Evolutionary conservation across 2,113 vertebrate genomes (phyloP).

Genomic region (Varanus komodoensis): DNA sequence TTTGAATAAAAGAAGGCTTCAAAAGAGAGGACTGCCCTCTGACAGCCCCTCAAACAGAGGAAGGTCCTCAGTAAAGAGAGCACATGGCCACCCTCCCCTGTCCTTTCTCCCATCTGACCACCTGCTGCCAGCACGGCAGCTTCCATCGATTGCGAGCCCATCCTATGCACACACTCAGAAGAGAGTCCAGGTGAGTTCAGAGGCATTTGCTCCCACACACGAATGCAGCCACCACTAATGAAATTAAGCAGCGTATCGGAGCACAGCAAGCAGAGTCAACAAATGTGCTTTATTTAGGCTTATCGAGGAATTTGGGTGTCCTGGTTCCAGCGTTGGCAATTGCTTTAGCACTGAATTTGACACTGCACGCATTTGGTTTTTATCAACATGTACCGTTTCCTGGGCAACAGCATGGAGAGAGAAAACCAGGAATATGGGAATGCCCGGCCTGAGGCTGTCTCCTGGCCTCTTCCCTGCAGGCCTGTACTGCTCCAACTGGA

Average conservation of each 20-base stretch:
- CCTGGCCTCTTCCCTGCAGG: slow-evolving; percentile 20
- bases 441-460: background rate
- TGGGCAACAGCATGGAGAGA: background rate
- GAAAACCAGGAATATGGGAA: background rate
- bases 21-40: no score
- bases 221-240: background rate
- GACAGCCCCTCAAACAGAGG: no score
- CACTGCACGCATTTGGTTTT: background rate
- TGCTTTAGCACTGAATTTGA: background rate
- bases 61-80: background rate
- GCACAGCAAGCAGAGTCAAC: background rate
- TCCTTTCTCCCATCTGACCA: background rate
- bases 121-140: background rate
- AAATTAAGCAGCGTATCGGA: background rate
- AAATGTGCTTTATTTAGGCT: background rate
- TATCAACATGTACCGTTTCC: background rate
- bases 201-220: background rate
- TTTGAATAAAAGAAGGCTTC: no score
- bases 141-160: background rate
- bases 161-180: background rate
- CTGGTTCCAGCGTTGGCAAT: background rate
- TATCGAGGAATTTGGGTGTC: background rate
- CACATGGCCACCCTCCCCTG: no score
- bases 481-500: background rate
- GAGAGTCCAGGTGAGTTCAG: background rate